A percentile compares a stretch with the other conserved stretches of the same genome.
These are phyloP conservation scores for Elachura formosa DNA, from an alignment of 2,113 vertebrate genomes.

Conservation along the genomic window DNA sequence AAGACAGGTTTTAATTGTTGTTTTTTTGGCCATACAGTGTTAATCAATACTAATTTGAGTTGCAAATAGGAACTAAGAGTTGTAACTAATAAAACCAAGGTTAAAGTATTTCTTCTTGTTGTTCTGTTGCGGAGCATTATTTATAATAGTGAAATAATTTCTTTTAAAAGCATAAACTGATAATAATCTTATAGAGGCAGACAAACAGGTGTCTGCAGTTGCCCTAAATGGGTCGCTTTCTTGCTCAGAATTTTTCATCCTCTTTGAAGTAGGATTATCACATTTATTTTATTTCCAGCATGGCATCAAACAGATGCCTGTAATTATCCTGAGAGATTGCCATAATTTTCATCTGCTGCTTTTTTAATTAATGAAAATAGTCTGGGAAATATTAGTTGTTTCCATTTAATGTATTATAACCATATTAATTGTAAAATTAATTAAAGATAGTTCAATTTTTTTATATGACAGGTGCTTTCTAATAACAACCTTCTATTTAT, in stretches of 20 bases:
- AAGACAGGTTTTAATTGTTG: background rate
- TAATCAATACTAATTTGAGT: background rate
- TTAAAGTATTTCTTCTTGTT: background rate
- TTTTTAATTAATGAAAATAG: constrained; percentile 30
- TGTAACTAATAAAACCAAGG: background rate
- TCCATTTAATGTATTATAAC: background rate
- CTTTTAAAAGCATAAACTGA: background rate
- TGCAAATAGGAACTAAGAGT: background rate
- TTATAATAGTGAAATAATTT: background rate
- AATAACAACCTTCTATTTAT: constrained; percentile 31
- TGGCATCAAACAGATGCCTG: background rate
- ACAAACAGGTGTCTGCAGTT: background rate
- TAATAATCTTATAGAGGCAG: background rate
- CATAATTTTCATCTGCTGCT: background rate
- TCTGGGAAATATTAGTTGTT: background rate
- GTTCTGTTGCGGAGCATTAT: background rate
- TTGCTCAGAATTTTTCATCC: background rate
- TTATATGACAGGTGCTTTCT: background rate
- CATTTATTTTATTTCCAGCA: constrained; percentile 7
- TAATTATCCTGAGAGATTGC: background rate
- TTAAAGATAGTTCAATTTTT: background rate
- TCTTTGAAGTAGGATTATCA: background rate
- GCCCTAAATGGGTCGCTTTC: background rate
- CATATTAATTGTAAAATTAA: constrained; percentile 2
- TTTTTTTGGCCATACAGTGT: background rate